Percentiles rank a stretch among this genome's conserved stretches.
Conservation (phyloP, 1,140 invertebrate genomes). For the Ooceraea biroi region DNA sequence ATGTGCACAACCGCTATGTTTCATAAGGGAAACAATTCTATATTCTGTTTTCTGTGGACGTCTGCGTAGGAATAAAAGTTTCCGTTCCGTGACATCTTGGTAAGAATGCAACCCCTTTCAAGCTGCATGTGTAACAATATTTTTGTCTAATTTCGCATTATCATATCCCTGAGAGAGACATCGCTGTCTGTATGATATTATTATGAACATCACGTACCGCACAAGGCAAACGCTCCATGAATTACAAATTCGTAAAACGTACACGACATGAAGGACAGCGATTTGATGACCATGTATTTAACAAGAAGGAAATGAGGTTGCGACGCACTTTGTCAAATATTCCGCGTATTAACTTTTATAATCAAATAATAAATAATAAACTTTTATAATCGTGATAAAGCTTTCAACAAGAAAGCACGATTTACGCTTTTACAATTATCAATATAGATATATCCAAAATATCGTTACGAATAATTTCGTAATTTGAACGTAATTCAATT, state of each 20-base stretch:
- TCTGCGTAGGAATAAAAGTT: neutral
- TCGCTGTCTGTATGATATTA: neutral
- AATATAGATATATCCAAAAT: no score
- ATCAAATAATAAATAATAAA: no score
- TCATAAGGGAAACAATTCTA: constrained; percentile 20
- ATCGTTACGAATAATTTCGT: neutral
- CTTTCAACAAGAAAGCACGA: neutral
- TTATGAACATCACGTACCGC: constrained; percentile 21
- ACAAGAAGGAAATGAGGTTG: constrained; percentile 33
- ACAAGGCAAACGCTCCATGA: neutral
- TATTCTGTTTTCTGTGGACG: neutral
- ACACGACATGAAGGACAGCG: constrained; percentile 17
- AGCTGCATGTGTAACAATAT: constrained; percentile 36
- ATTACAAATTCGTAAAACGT: constrained; percentile 40
- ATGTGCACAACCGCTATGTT: constrained; percentile 3
- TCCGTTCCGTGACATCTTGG: neutral
- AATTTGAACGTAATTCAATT: neutral
- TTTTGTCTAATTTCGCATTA: constrained; percentile 30
- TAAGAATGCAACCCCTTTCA: neutral
- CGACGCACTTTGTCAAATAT: neutral
- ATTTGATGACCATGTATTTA: constrained; percentile 34
- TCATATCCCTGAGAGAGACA: neutral
- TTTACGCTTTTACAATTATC: no score
- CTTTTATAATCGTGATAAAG: no score
- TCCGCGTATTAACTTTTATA: no score